These are phyloP conservation scores for Ceratosolen fusciceps DNA, from an alignment of 1,140 invertebrate species.

Conservation along the genomic window DNA sequence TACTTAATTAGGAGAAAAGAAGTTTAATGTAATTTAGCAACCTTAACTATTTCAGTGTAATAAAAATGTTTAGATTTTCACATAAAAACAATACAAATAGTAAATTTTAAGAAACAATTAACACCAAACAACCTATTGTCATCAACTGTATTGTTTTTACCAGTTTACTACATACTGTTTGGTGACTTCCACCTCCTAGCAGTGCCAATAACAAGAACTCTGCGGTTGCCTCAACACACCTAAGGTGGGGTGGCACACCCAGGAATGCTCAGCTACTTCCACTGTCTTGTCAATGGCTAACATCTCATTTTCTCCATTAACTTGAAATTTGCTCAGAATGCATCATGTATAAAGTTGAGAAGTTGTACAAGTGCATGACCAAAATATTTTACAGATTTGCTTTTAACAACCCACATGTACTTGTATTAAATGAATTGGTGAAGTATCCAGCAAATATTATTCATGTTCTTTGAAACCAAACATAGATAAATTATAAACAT, in stretches of 20 bases:
- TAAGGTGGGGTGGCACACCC: constrained; percentile 48
- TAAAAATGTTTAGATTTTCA: not conserved
- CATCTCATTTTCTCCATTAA: constrained; percentile 43
- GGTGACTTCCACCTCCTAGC: constrained; percentile 56
- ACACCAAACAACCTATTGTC: constrained; percentile 13
- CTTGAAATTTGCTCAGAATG: constrained; percentile 39
- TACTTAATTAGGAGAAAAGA: not conserved
- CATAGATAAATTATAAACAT: constrained; percentile 40
- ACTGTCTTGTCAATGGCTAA: constrained; percentile 54
- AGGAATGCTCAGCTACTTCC: constrained; percentile 55
- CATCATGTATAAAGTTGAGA: constrained; percentile 36
- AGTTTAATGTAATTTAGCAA: not conserved
- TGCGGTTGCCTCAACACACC: constrained; percentile 50
- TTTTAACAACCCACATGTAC: constrained; percentile 23
- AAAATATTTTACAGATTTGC: constrained; percentile 31
- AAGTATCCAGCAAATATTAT: constrained; percentile 25
- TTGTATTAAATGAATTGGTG: constrained; percentile 17
- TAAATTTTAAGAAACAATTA: not conserved
- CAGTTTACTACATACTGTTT: constrained; percentile 58
- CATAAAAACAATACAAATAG: constrained; percentile 37
- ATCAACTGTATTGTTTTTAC: constrained; percentile 47
- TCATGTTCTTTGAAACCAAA: constrained; percentile 44
- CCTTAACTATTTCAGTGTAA: constrained; percentile 12
- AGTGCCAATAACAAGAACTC: constrained; percentile 56
- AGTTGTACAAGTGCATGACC: constrained; percentile 36